Conservation (phyloP, 2,797 vertebrate species). For the Natrix natrix region DNA sequence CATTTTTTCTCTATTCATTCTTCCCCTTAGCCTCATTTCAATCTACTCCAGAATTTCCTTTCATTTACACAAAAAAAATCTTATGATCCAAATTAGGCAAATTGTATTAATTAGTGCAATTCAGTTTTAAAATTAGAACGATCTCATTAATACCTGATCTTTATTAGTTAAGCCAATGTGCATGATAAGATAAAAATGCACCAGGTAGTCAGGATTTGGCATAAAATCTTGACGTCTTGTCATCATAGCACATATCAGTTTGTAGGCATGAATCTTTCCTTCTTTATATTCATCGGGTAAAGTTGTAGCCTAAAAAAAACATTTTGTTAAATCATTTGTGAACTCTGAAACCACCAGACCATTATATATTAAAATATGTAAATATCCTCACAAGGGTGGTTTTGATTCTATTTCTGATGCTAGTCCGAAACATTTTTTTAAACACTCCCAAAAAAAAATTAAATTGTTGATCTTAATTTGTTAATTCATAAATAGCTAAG, state of each 20-base stretch:
- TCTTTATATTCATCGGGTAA: slow-evolving; percentile 89
- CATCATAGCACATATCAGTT: slow-evolving; percentile 97
- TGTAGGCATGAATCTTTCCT: slow-evolving; percentile 93
- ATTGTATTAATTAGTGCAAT: background rate
- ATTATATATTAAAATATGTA: background rate
- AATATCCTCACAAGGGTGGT: background rate
- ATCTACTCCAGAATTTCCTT: background rate
- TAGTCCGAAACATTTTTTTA: background rate
- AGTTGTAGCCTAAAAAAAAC: slow-evolving; percentile 80
- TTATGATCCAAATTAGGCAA: background rate
- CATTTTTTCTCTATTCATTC: background rate
- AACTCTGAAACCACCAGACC: slow-evolving; percentile 24
- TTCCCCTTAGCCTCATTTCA: background rate
- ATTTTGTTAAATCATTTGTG: slow-evolving; percentile 30
- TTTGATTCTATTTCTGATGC: background rate
- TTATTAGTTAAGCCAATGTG: slow-evolving; percentile 88
- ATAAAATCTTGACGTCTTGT: slow-evolving; percentile 93
- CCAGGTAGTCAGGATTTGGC: slow-evolving; percentile 91
- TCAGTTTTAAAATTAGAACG: background rate
- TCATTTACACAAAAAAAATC: background rate
- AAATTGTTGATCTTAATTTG: too few relatives aligned
- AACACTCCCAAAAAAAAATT: background rate
- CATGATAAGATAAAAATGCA: slow-evolving; percentile 95
- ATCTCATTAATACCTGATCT: slow-evolving; percentile 82
- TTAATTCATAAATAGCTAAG: background rate